A percentile compares a stretch with the other conserved stretches of the same genome.
Conservation (phyloP, 2,888 invertebrate genomes). For the Lycia hirtaria region DNA sequence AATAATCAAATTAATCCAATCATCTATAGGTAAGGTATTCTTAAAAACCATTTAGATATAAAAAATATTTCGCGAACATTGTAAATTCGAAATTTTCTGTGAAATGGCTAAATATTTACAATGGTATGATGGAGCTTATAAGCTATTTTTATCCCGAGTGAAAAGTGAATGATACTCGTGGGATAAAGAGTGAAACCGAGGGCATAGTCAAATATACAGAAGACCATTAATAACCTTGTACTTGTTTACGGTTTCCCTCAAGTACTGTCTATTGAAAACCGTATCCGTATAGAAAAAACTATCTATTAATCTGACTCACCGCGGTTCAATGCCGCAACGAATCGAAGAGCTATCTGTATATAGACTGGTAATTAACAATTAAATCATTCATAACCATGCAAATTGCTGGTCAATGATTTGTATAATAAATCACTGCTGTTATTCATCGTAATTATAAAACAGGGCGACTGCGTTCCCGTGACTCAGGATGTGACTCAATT, state of each 20-base stretch:
- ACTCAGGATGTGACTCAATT: slow-evolving; percentile 50
- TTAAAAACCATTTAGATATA: too few relatives aligned
- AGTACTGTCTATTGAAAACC: neutral
- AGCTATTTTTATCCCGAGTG: too few relatives aligned
- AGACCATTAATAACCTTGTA: slow-evolving; percentile 3
- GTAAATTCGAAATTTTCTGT: too few relatives aligned
- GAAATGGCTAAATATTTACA: too few relatives aligned
- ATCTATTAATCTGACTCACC: slow-evolving; percentile 36
- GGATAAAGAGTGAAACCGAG: too few relatives aligned
- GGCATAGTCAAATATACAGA: neutral
- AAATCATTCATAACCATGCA: slow-evolving; percentile 53
- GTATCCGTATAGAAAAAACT: slow-evolving; percentile 10
- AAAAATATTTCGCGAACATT: too few relatives aligned
- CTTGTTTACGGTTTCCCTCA: neutral
- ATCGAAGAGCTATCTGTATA: slow-evolving; percentile 40
- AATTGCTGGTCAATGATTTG: slow-evolving; percentile 47
- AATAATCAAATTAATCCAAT: too few relatives aligned
- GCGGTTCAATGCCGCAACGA: slow-evolving; percentile 35
- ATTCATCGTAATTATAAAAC: slow-evolving; percentile 50
- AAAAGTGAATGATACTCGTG: too few relatives aligned
- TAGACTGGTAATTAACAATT: slow-evolving; percentile 55
- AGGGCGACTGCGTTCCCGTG: slow-evolving; percentile 38
- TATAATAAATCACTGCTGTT: slow-evolving; percentile 62
- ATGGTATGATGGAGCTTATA: too few relatives aligned
- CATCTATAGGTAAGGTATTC: too few relatives aligned